Percentiles rank a stretch among this genome's conserved stretches.
Conservation (phyloP, 2,797 vertebrate species). For the Taeniopygia guttata region DNA sequence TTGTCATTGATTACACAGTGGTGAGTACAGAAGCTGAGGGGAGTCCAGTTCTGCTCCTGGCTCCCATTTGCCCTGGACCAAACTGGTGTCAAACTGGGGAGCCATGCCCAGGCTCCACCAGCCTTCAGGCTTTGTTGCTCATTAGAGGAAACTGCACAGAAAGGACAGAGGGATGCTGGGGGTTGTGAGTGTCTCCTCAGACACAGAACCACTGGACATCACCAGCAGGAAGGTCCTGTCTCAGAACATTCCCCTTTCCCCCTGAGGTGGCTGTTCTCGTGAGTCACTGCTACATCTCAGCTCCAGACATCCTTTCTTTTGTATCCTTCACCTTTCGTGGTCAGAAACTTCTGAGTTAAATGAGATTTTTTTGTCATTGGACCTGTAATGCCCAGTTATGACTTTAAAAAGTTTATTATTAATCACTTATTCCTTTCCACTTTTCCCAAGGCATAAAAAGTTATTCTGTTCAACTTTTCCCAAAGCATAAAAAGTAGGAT, state of each 20-base stretch:
- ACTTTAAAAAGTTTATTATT: background rate
- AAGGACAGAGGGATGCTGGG: background rate
- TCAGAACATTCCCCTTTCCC: background rate
- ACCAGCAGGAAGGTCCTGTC: background rate
- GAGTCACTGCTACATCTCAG: background rate
- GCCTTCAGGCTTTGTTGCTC: background rate
- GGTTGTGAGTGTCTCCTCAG: background rate
- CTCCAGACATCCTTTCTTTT: background rate
- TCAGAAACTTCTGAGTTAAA: background rate
- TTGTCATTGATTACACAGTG: background rate
- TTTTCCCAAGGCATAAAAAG: background rate
- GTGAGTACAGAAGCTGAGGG: accelerated
- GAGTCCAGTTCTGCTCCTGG: background rate
- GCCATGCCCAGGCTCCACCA: background rate
- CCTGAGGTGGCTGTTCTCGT: accelerated
- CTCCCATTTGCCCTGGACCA: background rate
- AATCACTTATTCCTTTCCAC: background rate
- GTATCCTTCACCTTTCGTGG: background rate
- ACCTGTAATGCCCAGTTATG: background rate
- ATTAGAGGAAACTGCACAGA: background rate
- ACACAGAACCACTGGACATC: background rate
- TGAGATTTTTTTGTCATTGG: background rate
- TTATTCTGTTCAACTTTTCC: background rate
- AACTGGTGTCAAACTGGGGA: background rate
- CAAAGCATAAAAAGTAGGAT: background rate